Evolutionary conservation across 2,888 invertebrate genomes (phyloP), one percentile per base, ranked within the genome.

Genomic region (Ennomos quercinarius): DNA sequence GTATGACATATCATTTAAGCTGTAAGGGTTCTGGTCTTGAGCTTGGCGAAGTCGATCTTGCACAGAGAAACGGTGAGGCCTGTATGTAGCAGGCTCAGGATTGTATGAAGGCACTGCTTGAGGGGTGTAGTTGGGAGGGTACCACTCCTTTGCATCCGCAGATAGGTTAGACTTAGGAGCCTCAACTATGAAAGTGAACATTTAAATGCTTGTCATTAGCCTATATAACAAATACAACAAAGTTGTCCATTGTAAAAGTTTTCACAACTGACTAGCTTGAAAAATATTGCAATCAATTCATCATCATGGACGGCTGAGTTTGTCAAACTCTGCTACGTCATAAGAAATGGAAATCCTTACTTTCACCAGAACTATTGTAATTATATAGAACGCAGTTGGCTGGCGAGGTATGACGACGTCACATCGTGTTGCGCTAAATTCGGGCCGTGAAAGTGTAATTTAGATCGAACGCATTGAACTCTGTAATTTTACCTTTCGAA

Each of bases 81-180:
- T 77, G 56, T 86, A 89, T 1, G 81, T 79, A 11, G 77, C 78
- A 53, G 86, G 81, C 48, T 91, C 90, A 39, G 79, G 72, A 39
- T 73, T 74, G 71, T 83, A 90, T 27, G 78, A 71, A 41, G 81
- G 81, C 53, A 72, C 79, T 17, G 80, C 72, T 67, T 87, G 88
- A 10, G 84, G 86, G 44, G 82, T 86, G 77, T 93, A 93, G 71
- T 92, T 93, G 13, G 93, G 87, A 51, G 94, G 94, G 72, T 91
- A 93, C 93, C 94, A 94, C 83, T 94, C 94, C 69, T 94, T 92
- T 34, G 94, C 94, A 55, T 94, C 93, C 11, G 91, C 94, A 45
- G 94, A 94, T 63, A 94, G 72, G 17, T 81, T 93, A 12, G 92
- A 93, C 71, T 88, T 91, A 13, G 88, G 78, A 66, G 83, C 77